Conservation (phyloP, 1,140 invertebrate species). For the Popillia japonica region DNA sequence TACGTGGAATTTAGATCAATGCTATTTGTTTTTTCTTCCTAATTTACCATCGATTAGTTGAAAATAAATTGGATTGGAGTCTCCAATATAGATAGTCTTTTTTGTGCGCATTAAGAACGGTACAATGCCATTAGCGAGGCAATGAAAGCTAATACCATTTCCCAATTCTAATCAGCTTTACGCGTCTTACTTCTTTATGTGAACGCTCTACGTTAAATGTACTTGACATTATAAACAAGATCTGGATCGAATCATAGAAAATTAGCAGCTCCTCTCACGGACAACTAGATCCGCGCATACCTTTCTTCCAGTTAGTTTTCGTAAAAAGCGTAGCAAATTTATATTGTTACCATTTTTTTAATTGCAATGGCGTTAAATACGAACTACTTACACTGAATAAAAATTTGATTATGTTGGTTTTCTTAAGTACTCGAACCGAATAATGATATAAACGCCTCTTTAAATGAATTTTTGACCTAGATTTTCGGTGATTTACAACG, state of each 20-base stretch:
- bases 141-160: not conserved
- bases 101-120: no score
- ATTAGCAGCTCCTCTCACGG: not conserved
- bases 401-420: not conserved
- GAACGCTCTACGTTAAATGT: not conserved
- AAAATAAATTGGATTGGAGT: no score
- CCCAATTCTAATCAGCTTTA: not conserved
- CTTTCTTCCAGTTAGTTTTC: not conserved
- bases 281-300: not conserved
- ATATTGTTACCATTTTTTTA: not conserved
- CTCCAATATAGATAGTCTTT: no score
- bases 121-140: not conserved
- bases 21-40: no score
- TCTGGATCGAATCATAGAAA: slow-evolving; percentile 7
- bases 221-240: slow-evolving; percentile 15
- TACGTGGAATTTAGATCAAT: no score
- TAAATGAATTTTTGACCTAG: slow-evolving; percentile 9
- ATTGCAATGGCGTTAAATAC: not conserved
- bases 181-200: not conserved
- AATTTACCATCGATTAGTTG: no score
- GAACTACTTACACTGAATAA: not conserved
- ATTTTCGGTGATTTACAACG: not conserved
- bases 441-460: not conserved
- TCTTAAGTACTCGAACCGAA: not conserved
- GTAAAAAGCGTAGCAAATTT: not conserved